Evolutionary conservation across 2,797 vertebrate species (phyloP).

Genomic region (Choloepus didactylus): DNA sequence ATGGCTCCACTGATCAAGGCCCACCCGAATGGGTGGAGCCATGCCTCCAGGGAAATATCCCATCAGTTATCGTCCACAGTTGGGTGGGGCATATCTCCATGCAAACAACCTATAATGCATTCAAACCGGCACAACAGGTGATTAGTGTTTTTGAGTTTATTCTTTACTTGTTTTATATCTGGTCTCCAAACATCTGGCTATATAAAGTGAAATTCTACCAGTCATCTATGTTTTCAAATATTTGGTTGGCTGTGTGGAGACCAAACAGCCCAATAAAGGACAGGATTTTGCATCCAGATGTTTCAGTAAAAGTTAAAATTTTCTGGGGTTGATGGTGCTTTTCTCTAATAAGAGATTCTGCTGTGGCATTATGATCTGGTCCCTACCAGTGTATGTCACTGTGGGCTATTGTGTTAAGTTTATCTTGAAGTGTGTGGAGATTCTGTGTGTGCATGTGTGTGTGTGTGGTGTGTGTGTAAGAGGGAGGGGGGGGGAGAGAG

Average conservation of each 20-base stretch:
- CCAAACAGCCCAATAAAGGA: slow-evolving; percentile 48
- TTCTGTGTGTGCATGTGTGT: neutral
- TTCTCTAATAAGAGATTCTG: slow-evolving; percentile 58
- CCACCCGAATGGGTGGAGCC: too few species aligned
- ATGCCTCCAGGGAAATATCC: too few species aligned
- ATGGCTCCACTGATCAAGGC: too few species aligned
- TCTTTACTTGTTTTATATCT: slow-evolving; percentile 64
- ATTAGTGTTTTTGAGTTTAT: slow-evolving; percentile 56
- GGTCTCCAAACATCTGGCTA: slow-evolving; percentile 65
- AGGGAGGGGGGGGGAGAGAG: neutral
- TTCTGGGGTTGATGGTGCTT: slow-evolving; percentile 64
- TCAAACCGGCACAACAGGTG: neutral
- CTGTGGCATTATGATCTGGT: slow-evolving; percentile 59
- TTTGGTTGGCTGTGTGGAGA: slow-evolving; percentile 65
- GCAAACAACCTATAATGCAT: too few species aligned
- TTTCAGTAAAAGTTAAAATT: slow-evolving; percentile 66
- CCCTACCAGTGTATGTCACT: slow-evolving; percentile 85
- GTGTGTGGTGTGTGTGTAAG: neutral
- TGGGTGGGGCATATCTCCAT: too few species aligned
- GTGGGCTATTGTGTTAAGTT: slow-evolving; percentile 76
- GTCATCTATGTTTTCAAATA: slow-evolving; percentile 70
- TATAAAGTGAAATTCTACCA: slow-evolving; percentile 66
- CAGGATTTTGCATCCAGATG: slow-evolving; percentile 62
- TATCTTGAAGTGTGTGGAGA: slow-evolving; percentile 68
- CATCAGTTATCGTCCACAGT: too few species aligned